A percentile compares a stretch with the other conserved stretches of the same genome.
Conservation (phyloP, 2,888 invertebrate genomes). For the Heliothis peltigera region DNA sequence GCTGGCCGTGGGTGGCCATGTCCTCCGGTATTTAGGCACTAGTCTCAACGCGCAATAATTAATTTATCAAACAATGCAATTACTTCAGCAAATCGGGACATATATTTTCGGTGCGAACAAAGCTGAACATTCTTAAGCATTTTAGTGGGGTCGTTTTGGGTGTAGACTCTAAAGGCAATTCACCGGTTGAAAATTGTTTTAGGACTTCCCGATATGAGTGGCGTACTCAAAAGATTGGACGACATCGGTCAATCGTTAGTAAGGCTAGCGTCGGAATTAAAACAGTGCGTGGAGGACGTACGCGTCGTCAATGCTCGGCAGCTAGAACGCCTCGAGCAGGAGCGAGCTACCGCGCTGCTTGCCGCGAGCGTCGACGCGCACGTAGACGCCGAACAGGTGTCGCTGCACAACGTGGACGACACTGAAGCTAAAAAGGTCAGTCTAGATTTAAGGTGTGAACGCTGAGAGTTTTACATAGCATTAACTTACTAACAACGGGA, state of each 20-base stretch:
- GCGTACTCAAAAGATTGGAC: slow-evolving; percentile 91
- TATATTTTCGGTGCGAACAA: slow-evolving; percentile 16
- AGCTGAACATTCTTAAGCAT: background rate
- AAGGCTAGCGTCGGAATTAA: slow-evolving; percentile 92
- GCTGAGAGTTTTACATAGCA: background rate
- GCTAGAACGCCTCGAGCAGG: slow-evolving; percentile 90
- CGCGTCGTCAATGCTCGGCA: slow-evolving; percentile 92
- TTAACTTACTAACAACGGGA: slow-evolving; percentile 4
- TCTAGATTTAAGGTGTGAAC: slow-evolving; percentile 10
- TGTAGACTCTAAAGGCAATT: background rate
- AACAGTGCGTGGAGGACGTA: slow-evolving; percentile 93
- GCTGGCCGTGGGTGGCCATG: slow-evolving; percentile 30
- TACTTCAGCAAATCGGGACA: slow-evolving; percentile 1
- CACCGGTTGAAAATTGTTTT: slow-evolving; percentile 17
- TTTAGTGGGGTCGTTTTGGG: background rate
- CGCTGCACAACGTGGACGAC: slow-evolving; percentile 88
- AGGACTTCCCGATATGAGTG: slow-evolving; percentile 79
- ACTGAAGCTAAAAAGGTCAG: slow-evolving; percentile 93
- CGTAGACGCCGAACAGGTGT: slow-evolving; percentile 88
- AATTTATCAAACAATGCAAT: slow-evolving; percentile 2
- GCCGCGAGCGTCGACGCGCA: slow-evolving; percentile 92
- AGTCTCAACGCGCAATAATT: background rate
- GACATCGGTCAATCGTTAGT: slow-evolving; percentile 92
- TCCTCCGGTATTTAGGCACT: background rate
- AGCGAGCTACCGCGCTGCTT: slow-evolving; percentile 91